phyloP scores from a whole-genome alignment of 64 coral and sea anemone genomes.

The Pachyseris speciosa region DNA sequence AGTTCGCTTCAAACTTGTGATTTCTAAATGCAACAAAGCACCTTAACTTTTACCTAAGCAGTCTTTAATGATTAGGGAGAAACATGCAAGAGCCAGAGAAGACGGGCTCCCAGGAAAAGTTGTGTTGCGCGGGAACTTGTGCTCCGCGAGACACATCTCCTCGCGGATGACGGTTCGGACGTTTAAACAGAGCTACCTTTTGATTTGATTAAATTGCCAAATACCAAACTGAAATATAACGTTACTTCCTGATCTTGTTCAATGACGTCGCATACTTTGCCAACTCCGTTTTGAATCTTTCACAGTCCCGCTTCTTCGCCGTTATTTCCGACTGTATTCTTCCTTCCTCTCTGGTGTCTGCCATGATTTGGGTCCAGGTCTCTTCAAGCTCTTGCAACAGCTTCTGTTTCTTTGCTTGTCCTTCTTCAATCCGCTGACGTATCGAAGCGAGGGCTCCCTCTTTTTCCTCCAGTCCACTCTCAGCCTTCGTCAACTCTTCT shows the following conservation, averaged over 20 bases:
- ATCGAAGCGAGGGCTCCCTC: background rate
- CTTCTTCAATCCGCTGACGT: background rate
- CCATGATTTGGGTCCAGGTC: background rate
- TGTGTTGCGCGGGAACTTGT: no score
- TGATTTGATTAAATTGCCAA: no score
- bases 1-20: no score
- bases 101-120: no score
- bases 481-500: background rate
- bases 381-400: slow-evolving; percentile 7
- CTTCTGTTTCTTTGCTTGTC: background rate
- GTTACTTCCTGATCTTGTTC: background rate
- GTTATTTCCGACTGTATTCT: background rate
- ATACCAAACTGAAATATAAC: no score
- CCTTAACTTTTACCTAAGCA: no score
- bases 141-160: no score
- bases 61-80: no score
- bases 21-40: no score
- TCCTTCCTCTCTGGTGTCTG: background rate
- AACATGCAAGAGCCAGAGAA: no score
- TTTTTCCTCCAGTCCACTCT: background rate
- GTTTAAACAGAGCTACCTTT: no score
- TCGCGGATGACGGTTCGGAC: no score
- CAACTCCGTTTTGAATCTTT: slow-evolving; percentile 11
- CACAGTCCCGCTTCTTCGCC: background rate
- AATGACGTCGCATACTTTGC: background rate